phyloP scores from a whole-genome alignment of 2,888 invertebrate species.

The Calameuta pallipes region DNA sequence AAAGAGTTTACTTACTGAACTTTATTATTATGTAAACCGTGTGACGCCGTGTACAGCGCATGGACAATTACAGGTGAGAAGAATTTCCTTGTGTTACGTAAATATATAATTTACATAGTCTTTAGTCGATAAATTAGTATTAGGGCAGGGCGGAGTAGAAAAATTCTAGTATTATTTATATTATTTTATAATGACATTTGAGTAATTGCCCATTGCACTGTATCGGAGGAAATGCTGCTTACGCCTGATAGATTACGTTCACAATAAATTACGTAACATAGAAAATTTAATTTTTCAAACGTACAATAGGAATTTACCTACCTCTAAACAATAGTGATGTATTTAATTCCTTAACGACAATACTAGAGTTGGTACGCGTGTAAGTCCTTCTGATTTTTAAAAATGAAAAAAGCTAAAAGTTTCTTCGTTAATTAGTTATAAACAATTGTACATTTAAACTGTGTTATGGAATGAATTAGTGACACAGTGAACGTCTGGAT shows the following conservation, averaged over 20 bases:
- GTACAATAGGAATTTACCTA: neutral
- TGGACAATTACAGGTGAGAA: neutral
- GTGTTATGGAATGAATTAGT: neutral
- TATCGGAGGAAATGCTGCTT: neutral
- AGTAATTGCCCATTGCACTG: neutral
- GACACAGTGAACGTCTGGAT: neutral
- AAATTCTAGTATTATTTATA: neutral
- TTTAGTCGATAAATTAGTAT: neutral
- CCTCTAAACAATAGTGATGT: neutral
- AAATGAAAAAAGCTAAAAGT: neutral
- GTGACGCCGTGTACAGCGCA: neutral
- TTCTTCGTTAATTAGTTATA: neutral
- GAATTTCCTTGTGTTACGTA: neutral
- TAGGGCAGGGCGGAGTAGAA: neutral
- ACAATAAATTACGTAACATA: neutral
- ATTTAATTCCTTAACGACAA: neutral
- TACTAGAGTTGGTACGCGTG: slow-evolving; percentile 2
- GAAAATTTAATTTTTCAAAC: neutral
- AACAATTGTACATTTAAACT: neutral
- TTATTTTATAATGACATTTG: neutral
- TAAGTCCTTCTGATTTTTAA: no score
- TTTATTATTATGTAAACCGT: neutral
- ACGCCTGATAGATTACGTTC: neutral
- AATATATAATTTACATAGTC: neutral
- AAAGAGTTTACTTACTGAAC: neutral